Evolutionary conservation across 2,797 vertebrate species (phyloP), one percentile per base, ranked within the genome.

Genomic region (Microcaecilia unicolor): DNA sequence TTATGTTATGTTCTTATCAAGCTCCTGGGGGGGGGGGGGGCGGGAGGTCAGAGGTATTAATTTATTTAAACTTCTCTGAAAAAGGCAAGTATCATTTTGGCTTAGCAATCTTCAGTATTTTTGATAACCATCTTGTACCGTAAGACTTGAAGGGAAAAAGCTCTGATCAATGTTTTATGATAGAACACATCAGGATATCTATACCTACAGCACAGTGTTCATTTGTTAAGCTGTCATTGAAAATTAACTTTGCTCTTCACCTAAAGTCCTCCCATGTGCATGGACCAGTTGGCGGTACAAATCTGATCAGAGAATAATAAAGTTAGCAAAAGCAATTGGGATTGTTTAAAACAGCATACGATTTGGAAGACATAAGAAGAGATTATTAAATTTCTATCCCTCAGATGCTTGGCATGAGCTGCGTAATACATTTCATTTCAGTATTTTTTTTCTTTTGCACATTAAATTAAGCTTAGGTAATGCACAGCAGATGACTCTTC

Each of bases 161-260:
- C 28, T 55, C 6, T 40, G 55, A 64, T 64, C 34, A 51, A 51
- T 70, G 64, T 63, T 61, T 62, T 44, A 49, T 7, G 7, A 65
- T 14, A 55, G 41, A 55, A 50, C 27, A 22, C 33, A 58, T 54
- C 62, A 67, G 48, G 50, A 64, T 42, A 44, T 7, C 47, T 51
- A 41, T 40, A 20, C 34, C 19, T 37, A 41, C 8, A 4, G n/a
- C 21, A 55, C 11, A 55, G 41, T 31, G 64, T 70, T 68, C 72
- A 52, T 68, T 67, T 74, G 49, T 62, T 54, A 65, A 64, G 7
- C 18, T 51, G 47, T 51, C 37, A 53, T 7, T 41, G 34, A 71
- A 73, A 70, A 72, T 57, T 47, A 64, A 11, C 23, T 58, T 19
- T 35, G 34, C 4, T 48, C 63, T 58, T 53, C 18, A 25, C 54